Conservation (phyloP, 1,140 invertebrate genomes). For the Drosophila nasuta region DNA sequence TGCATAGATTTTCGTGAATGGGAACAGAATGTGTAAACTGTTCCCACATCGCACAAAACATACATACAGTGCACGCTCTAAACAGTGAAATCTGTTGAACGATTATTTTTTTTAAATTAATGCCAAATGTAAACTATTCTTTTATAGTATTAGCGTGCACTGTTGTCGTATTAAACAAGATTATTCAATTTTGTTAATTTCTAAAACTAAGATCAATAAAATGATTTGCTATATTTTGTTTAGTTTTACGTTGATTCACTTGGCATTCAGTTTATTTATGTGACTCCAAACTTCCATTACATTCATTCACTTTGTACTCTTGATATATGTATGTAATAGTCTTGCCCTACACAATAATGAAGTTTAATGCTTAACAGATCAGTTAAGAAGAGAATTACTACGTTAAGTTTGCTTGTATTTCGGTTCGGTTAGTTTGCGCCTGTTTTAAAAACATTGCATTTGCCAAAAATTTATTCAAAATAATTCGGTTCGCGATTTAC, state of each 20-base stretch:
- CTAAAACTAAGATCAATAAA: conserved; percentile 17
- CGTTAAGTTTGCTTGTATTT: not conserved
- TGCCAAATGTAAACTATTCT: no score
- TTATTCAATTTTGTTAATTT: conserved; percentile 1
- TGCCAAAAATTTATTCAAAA: conserved; percentile 17
- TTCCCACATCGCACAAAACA: not conserved
- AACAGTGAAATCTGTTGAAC: not conserved
- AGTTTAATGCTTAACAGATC: conserved; percentile 20
- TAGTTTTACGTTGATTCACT: conserved; percentile 14
- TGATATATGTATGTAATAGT: not conserved
- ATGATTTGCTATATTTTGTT: not conserved
- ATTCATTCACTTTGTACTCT: conserved; percentile 36
- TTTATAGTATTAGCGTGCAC: no score
- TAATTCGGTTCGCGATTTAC: conserved; percentile 33
- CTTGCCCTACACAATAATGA: conserved; percentile 12
- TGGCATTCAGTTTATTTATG: conserved; percentile 5
- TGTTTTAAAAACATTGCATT: conserved; percentile 8
- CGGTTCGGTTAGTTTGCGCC: not conserved
- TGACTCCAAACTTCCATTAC: conserved; percentile 28
- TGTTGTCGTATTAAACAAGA: conserved; percentile 8
- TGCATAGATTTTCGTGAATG: not conserved
- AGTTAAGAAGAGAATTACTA: conserved; percentile 14
- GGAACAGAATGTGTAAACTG: not conserved
- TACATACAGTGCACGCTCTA: not conserved
- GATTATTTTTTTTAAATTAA: no score